phyloP scores from a whole-genome alignment of 2,113 vertebrate species.

The Neodon shergylaensis region DNA sequence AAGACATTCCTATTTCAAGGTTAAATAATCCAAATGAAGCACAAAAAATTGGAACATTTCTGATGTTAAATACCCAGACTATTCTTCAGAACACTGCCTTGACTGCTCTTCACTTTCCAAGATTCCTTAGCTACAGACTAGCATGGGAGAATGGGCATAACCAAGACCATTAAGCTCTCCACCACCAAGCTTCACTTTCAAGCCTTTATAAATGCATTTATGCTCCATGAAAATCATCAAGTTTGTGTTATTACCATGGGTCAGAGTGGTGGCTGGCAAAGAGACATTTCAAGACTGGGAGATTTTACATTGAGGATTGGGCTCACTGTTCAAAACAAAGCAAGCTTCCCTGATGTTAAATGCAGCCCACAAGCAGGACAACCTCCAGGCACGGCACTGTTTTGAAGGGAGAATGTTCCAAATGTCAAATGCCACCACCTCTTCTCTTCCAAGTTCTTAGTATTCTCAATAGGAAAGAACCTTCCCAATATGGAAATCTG shows the following conservation, averaged over 20 bases:
- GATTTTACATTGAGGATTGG: not conserved
- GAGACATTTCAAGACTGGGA: not conserved
- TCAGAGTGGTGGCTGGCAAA: not conserved
- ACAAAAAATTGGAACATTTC: not conserved
- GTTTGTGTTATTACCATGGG: not conserved
- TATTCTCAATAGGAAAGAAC: conserved; percentile 7
- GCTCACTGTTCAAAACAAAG: not conserved
- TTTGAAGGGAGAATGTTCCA: not conserved
- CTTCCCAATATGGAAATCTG: conserved; percentile 10
- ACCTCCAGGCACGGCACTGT: not conserved
- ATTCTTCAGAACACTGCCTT: not conserved
- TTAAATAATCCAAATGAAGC: conserved; percentile 5
- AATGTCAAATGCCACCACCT: conserved; percentile 11
- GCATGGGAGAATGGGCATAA: not conserved
- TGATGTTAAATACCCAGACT: not conserved
- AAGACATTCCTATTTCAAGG: not conserved
- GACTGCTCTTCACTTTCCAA: not conserved
- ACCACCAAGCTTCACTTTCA: not conserved
- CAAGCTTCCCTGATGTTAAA: not conserved
- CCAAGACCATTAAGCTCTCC: not conserved
- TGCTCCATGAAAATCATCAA: not conserved
- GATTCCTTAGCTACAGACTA: not conserved
- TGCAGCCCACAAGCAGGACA: conserved; percentile 1
- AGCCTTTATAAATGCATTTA: not conserved
- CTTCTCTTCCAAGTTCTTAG: not conserved